These are phyloP conservation scores for Carcharodon carcharias DNA, from an alignment of 2,797 vertebrate species.

Conservation along the genomic window DNA sequence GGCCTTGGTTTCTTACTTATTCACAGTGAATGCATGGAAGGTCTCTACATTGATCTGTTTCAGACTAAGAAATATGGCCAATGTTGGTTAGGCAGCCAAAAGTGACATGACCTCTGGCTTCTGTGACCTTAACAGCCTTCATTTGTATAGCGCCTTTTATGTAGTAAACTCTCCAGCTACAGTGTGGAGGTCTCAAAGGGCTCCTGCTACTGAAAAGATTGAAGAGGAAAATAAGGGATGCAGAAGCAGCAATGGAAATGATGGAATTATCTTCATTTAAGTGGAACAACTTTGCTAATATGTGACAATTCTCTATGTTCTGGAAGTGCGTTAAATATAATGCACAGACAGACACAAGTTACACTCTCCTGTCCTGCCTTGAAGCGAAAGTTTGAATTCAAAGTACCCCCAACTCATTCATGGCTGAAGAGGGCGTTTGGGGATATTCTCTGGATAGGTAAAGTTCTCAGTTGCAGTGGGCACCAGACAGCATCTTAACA, in stretches of 20 bases:
- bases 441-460: neutral
- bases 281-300: neutral
- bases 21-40: neutral
- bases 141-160: neutral
- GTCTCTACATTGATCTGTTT: neutral
- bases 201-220: neutral
- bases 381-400: neutral
- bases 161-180: no score
- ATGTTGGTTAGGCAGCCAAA: neutral
- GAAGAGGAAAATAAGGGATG: neutral
- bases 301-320: neutral
- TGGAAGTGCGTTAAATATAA: neutral
- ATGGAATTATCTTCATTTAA: neutral
- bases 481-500: neutral
- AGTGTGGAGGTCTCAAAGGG: neutral
- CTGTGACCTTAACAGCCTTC: neutral
- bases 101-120: neutral
- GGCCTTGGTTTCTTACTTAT: neutral
- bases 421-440: neutral
- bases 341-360: neutral
- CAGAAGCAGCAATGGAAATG: neutral
- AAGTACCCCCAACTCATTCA: neutral
- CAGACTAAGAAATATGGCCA: neutral
- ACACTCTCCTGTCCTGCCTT: neutral
- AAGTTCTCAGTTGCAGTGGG: neutral